These are phyloP conservation scores for Engystomops pustulosus DNA, from an alignment of 2,113 vertebrate genomes.

Conservation along the genomic window DNA sequence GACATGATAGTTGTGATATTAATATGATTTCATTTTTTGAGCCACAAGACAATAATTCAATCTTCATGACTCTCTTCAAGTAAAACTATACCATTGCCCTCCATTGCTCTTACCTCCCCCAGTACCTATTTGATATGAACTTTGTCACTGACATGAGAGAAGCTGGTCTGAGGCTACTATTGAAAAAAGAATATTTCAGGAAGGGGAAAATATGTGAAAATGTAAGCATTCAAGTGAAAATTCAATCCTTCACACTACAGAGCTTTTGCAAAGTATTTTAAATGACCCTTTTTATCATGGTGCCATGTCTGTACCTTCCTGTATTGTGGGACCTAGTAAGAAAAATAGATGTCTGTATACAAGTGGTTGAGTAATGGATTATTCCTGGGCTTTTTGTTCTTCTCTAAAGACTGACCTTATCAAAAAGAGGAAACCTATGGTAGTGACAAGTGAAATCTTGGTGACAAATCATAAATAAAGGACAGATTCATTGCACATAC, in stretches of 20 bases:
- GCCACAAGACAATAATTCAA: neutral
- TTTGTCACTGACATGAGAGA: slow-evolving; percentile 68
- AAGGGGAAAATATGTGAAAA: slow-evolving; percentile 72
- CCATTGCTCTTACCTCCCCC: neutral
- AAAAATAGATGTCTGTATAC: slow-evolving; percentile 77
- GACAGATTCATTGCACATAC: slow-evolving; percentile 29
- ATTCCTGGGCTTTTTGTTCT: slow-evolving; percentile 74
- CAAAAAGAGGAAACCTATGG: slow-evolving; percentile 70
- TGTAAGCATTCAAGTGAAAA: slow-evolving; percentile 84
- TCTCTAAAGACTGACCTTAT: slow-evolving; percentile 76
- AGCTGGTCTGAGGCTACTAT: slow-evolving; percentile 68
- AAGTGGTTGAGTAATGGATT: slow-evolving; percentile 78
- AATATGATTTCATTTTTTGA: neutral
- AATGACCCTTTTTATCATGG: slow-evolving; percentile 83
- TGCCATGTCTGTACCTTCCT: slow-evolving; percentile 76
- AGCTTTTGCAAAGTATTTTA: slow-evolving; percentile 79
- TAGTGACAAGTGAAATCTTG: slow-evolving; percentile 67
- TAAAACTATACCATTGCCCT: neutral
- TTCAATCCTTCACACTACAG: slow-evolving; percentile 83
- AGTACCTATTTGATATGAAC: slow-evolving; percentile 65
- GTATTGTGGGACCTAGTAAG: slow-evolving; percentile 73
- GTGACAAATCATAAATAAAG: slow-evolving; percentile 58
- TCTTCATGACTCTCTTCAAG: neutral
- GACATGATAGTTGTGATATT: neutral
- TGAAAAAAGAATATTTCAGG: slow-evolving; percentile 72